Base-by-base conservation (phyloP, 2,113 vertebrate genomes). In the Ceuthmochares aereus region DNA sequence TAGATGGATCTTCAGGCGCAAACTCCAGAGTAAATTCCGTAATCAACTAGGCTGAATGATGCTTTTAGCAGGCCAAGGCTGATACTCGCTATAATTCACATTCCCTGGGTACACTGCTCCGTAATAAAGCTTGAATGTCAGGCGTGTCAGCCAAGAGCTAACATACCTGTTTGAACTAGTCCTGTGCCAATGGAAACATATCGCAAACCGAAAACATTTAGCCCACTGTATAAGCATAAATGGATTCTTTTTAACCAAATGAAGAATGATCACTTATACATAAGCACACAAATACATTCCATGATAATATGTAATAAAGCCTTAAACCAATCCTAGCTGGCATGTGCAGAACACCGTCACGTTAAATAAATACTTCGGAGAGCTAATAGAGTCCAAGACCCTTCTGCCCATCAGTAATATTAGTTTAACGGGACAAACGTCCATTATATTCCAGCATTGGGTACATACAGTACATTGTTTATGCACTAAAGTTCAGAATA, bases 1-100 rank as follows among this genome's bases (percentile, higher is more conserved):
- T 80, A 96, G 96, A 96, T 91, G 93, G 87, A 97, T 97, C 97
- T 96, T 29, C 62, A 95, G 86, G 74, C 79, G 90, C 96, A 78
- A 68, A 95, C 88, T 97, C 88, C 4, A 2, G 90, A 98, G 96
- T 94, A 96, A 96, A 97, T 97, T 97, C 93, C 93, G 87, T 97
- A 97, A 98, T 97, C 98, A 98, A 95, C 97, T 64, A 97, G 98
- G 93, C 95, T 97, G 97, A 98, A 97, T 97, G 97, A 98, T 98
- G 97, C 92, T 97, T 97, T 98, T 94, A 97, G 95, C 93, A 96
- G 97, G 92, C 97, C 86, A 84, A 93, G 96, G 96, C 95, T 97
- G 98, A 97, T 97, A 78, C 94, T 95, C 91, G 87, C 97, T 97
- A 95, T 98, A 98, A 98, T 97, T 98, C 98, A 97, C 96, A 51